Evolutionary conservation across 2,797 vertebrate species (phyloP), one percentile per base, ranked within the genome.

Genomic region (Eulemur albifrons): DNA sequence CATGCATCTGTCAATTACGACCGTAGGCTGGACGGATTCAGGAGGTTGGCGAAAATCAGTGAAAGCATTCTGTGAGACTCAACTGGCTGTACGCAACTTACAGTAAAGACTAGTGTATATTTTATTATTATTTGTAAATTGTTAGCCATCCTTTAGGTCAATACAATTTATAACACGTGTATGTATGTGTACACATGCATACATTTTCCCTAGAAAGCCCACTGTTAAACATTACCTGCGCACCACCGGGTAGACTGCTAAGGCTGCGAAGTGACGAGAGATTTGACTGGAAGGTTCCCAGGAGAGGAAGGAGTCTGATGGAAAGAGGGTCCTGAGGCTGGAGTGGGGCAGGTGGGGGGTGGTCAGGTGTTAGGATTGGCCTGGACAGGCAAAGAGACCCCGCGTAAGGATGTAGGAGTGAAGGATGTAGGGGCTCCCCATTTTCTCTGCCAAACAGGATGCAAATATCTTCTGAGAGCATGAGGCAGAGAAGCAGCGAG

Each of bases 81-180:
- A 18, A 13, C 67, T 88, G 61, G 61, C 61, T 81, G 15, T 69
- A 7, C 82, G 50, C 77, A 77, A 76, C 50, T 85, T 83, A 79
- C 8, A 67, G n/a, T 70, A 45, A 54, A 93, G 50, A 81, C 30
- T 69, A 43, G 4, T 54, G 4, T 81, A 15, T 87, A 32, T 76
- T 81, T 84, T 54, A 52, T 45, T 83, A 45, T 63, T 77, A 94
- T 75, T 59, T 92, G 12, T 67, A 94, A 96, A 79, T 67, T 70
- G 27, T 63, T 79, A 90, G 30, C 70, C 38, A 85, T 89, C 14
- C 4, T 88, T 86, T 88, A 38, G 76, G 25, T 77, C 25, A 76
- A 35, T 88, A 84, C 67, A 72, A 32, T 63, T 32, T 77, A n/a
- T 23, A n/a, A 40, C 63, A 67, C 59, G 48, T 27, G 40, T 65